Base-by-base conservation (phyloP, 2,888 invertebrate species). In the Nesidiocoris tenuis region DNA sequence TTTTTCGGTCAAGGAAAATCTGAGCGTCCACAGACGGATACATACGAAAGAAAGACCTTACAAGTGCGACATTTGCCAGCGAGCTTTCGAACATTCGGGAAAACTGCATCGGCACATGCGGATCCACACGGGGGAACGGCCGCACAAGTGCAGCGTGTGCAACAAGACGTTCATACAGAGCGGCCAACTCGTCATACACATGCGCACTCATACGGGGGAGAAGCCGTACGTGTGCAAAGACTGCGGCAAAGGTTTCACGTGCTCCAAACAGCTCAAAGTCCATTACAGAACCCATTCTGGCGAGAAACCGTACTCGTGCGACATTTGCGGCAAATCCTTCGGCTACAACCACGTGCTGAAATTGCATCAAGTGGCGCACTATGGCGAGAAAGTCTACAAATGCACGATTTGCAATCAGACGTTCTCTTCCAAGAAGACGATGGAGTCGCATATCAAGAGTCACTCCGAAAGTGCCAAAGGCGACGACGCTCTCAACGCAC, bases 41-140 rank as follows among this genome's bases (percentile, higher is more conserved):
- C 95, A 95, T 84, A 95, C 95, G 77, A 95, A 95, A 84, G 95
- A 95, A 84, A 88, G 95, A 0, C 95, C 95, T 0, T 95, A 95
- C 85, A 91, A 94, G 82, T 95, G 95, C 82, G 90, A 92, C 78
- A 93, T 94, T 1, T 95, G 95, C 83, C 91, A 91, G 12, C 87
- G 95, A 2, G 94, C 94, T 0, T 95, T 95, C 82, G 95, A 95
- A 83, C 95, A 95, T 83, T 93, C 93, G 76, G 95, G 95, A 2
- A 95, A 95, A 83, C 85, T 95, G 75, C 94, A 95, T 83, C 88
- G 95, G 23, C 95, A 95, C 84, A 94, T 94, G 88, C 87, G 95
- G 77, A 95, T 95, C 80, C 95, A 95, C 82, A 95, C 95, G 0
- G 92, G 95, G 1, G 95, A 95, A 83, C 88, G 95, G 55, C 95